Conservation (phyloP, 1,140 invertebrate species). For the Pygmarrhopalites habei region DNA sequence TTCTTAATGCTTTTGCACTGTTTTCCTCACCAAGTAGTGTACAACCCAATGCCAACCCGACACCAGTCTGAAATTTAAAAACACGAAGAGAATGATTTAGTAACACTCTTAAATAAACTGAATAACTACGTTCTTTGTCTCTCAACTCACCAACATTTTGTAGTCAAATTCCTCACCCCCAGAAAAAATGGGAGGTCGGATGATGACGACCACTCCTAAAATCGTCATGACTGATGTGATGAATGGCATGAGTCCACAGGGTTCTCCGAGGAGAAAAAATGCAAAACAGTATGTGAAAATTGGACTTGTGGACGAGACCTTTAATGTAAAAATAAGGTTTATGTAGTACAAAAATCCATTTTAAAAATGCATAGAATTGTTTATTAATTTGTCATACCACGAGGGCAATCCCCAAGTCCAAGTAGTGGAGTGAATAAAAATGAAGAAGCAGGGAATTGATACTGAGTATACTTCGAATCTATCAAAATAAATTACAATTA, state of each 20-base stretch:
- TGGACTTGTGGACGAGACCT: constrained; percentile 12
- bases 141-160: too few relatives aligned
- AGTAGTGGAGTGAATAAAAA: constrained; percentile 7
- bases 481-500: too few relatives aligned
- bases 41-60: not conserved
- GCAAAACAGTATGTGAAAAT: constrained; percentile 12
- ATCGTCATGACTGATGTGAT: not conserved
- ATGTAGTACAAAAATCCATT: too few relatives aligned
- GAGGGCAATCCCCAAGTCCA: constrained; percentile 9
- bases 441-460: constrained; percentile 3
- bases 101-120: too few relatives aligned
- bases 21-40: too few relatives aligned
- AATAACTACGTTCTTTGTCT: too few relatives aligned
- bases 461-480: not conserved
- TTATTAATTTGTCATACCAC: too few relatives aligned
- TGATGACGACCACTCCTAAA: not conserved
- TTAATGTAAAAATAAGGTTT: too few relatives aligned
- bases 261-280: constrained; percentile 16
- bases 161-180: not conserved
- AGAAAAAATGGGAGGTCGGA: not conserved
- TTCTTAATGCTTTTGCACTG: too few relatives aligned
- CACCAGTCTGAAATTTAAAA: not conserved
- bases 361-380: too few relatives aligned
- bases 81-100: too few relatives aligned
- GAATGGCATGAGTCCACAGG: constrained; percentile 2